Evolutionary conservation across 2,113 vertebrate genomes (phyloP), one percentile per base, ranked within the genome.

Genomic region (Scomber scombrus): DNA sequence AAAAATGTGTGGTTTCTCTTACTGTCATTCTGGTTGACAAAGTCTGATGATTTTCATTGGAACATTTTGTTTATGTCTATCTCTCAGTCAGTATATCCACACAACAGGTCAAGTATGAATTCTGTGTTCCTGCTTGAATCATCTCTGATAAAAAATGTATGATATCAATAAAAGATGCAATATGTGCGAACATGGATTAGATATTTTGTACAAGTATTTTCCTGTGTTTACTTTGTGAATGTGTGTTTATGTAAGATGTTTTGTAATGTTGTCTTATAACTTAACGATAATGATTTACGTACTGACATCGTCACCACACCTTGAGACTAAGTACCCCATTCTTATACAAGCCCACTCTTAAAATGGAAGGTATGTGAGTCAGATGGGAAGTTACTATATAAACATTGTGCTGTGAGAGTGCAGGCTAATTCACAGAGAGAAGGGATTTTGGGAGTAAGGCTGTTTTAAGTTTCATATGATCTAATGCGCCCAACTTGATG

Each of bases 361-460:
- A 90, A 85, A 62, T 52, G 75, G 54, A 76, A 78, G 45, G 29
- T 69, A 73, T 19, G 55, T 40, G 11, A 11, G 46, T 12, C 7
- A 3, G 61, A 79, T 56, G 47, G 75, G 58, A 85, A 73, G 74
- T 51, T 54, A 31, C 5, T 69, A 10, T 68, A 60, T 79, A 85
- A 87, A 88, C 84, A 85, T 12, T 71, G 15, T 40, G 80, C 61
- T 46, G 29, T 16, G 54, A 54, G 49, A 54, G 66, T 5, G 16
- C 21, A 46, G 40, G 13, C 14, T 3, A 40, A 34, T 56, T 62
- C 14, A 71, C 40, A 26, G 21, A 23, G 55, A 61, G 23, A 57
- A 3, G 3, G 11, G 15, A 1, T 7, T 79, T 60, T 19, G 8
- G 21, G 14, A 61, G 56, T 52, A 43, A 11, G 51, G 6, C 40